Conservation (phyloP, 37 sponge, comb jelly and placozoan species). For the Halichondria panicea region DNA sequence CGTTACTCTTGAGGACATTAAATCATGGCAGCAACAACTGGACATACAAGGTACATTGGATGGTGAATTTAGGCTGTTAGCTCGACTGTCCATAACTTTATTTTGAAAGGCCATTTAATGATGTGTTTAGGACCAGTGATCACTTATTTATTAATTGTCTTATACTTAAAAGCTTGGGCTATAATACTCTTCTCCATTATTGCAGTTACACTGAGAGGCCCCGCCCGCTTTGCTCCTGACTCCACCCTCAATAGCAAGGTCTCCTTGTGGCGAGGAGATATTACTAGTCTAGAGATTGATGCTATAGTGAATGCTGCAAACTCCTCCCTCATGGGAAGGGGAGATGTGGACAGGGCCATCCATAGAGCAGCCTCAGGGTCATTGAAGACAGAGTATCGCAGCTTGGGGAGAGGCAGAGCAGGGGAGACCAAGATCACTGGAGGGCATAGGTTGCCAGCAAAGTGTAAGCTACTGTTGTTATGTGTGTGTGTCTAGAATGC, state of each 20-base stretch:
- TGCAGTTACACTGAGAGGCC: background rate
- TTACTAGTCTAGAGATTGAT: conserved; percentile 84
- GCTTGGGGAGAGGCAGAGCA: conserved; percentile 62
- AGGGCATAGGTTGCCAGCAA: conserved; percentile 83
- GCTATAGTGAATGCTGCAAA: conserved; percentile 98
- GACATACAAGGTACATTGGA: too few relatives aligned
- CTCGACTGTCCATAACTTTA: too few relatives aligned
- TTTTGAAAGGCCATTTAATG: too few relatives aligned
- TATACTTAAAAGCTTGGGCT: too few relatives aligned
- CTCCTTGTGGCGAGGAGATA: conserved; percentile 85
- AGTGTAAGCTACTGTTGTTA: conserved; percentile 40
- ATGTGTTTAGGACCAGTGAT: too few relatives aligned
- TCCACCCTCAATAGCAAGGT: conserved; percentile 62
- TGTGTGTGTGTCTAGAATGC: background rate
- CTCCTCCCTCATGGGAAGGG: conserved; percentile 83
- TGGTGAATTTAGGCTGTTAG: too few relatives aligned
- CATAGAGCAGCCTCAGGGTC: conserved; percentile 72
- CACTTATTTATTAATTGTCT: too few relatives aligned
- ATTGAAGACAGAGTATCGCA: conserved; percentile 62
- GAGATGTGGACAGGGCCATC: conserved; percentile 92
- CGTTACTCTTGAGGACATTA: conserved; percentile 54
- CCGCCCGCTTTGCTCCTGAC: background rate
- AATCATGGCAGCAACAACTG: conserved; percentile 50
- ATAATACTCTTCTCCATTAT: too few relatives aligned
- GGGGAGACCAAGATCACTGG: conserved; percentile 74